phyloP scores from a whole-genome alignment of 2,888 invertebrate species.

The Philereme vetulata region DNA sequence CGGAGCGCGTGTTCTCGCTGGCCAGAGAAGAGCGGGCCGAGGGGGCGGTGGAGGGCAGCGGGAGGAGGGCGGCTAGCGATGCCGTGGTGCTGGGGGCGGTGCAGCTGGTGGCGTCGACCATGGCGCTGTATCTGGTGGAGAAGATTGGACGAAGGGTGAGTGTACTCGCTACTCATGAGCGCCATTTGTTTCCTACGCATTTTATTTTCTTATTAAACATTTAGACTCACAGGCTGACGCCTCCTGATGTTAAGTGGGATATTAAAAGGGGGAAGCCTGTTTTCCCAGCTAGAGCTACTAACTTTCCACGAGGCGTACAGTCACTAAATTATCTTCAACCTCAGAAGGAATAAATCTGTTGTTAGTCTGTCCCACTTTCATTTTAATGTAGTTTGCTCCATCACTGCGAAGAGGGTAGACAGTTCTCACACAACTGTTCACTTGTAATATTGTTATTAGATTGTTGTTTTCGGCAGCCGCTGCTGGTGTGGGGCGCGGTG shows the following conservation, averaged over 20 bases:
- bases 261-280: no score
- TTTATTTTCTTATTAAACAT: no score
- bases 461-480: slow-evolving; percentile 43
- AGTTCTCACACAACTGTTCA: no score
- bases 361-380: no score
- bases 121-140: slow-evolving; percentile 62
- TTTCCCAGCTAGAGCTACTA: no score
- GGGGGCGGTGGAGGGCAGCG: neutral
- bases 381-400: neutral
- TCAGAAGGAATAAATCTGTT: no score
- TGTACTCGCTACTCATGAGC: neutral
- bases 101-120: slow-evolving; percentile 46
- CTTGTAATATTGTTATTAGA: neutral
- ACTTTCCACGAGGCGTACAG: no score
- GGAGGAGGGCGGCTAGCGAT: slow-evolving; percentile 31
- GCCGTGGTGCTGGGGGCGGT: slow-evolving; percentile 40
- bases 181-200: no score
- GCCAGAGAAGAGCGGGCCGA: slow-evolving; percentile 34
- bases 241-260: no score
- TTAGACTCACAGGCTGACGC: no score
- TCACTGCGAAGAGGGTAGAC: no score
- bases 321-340: no score
- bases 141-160: slow-evolving; percentile 62
- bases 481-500: slow-evolving; percentile 54
- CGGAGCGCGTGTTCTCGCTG: slow-evolving; percentile 64